phyloP scores from a whole-genome alignment of 2,888 invertebrate genomes.

The Orthosia gracilis region DNA sequence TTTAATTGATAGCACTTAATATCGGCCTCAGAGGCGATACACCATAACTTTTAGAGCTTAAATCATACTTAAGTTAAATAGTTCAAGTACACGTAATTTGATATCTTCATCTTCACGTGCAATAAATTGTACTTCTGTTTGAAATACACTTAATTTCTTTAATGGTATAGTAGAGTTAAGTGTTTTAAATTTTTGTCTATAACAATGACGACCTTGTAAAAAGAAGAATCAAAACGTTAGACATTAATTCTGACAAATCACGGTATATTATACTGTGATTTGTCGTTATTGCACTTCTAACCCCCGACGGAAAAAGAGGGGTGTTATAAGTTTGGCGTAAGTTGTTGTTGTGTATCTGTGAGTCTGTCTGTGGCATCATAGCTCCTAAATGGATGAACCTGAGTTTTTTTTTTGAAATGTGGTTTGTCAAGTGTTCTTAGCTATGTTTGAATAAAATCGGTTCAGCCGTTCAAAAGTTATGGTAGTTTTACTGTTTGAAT shows the following conservation, averaged over 20 bases:
- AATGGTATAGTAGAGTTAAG: conserved; percentile 6
- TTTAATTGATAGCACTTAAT: conserved; percentile 50
- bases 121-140: conserved; percentile 48
- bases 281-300: no score
- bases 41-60: conserved; percentile 44
- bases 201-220: background rate
- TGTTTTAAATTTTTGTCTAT: conserved; percentile 22
- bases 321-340: no score
- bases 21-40: conserved; percentile 48
- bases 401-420: no score
- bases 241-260: background rate
- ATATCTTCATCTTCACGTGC: conserved; percentile 33
- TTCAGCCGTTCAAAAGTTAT: no score
- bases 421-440: no score
- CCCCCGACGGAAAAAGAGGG: no score
- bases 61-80: conserved; percentile 32
- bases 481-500: no score
- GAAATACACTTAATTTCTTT: conserved; percentile 26
- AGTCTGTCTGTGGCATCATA: no score
- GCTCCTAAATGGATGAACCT: no score
- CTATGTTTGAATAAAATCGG: no score
- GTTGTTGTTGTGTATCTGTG: no score
- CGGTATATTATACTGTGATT: no score
- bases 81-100: conserved; percentile 48
- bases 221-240: background rate